Evolutionary conservation across 2,797 vertebrate species (phyloP), one percentile per base, ranked within the genome.

Genomic region (Protonibea diacanthus): DNA sequence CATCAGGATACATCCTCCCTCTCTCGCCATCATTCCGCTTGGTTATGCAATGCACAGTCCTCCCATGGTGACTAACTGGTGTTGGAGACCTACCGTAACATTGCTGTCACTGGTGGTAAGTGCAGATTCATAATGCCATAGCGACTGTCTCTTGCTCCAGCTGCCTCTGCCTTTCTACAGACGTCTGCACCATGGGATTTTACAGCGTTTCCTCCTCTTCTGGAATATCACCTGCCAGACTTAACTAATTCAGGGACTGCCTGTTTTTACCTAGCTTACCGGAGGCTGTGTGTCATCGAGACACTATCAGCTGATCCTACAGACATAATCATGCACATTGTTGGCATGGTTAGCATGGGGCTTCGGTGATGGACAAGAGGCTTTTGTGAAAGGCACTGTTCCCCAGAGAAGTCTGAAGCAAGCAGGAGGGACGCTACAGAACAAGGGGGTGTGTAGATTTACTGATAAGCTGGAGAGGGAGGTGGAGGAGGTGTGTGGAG

Each of bases 21-120:
- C 69, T 77, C 74, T 84, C 62, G 62, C 87, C 80, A 89, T 93
- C 94, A 73, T 85, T 86, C 91, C 82, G 91, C 88, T 94, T 89
- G 93, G 90, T 95, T 95, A 96, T 94, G 94, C 95, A 94, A 95
- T 90, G 92, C 92, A 90, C 93, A 14, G 90, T 91, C 87, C 91
- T 94, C 87, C 92, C 86, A 75, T 62, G 56, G 74, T 85, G 78
- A 80, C 85, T 76, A 84, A 75, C 87, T 86, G 89, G 81, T 75
- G 88, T 59, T 76, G 81, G 81, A 83, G 82, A 91, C 80, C 88
- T 71, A 85, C 81, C 78, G 74, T 80, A 82, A 81, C 87, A 64
- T 73, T 47, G 86, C 82, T 85, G 89, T 93, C 92, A 92, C 90
- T 86, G 75, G 72, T 71, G 63, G 64, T 53, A 59, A 84, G 72